Conservation (phyloP, 1,140 invertebrate genomes). For the Euborellia annulipes region DNA sequence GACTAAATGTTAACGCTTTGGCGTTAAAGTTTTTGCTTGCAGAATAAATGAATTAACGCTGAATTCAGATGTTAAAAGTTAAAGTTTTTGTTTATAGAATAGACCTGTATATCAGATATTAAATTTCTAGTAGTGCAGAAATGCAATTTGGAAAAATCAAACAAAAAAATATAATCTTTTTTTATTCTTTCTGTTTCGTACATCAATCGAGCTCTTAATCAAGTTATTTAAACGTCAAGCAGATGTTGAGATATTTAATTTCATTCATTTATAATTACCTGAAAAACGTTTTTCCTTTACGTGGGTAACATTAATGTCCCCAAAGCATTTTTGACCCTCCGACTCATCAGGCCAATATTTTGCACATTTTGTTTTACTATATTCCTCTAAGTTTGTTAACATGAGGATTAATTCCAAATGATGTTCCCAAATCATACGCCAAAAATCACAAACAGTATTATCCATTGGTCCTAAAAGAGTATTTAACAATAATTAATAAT, state of each 20-base stretch:
- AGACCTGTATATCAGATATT: no score
- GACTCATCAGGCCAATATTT: slow-evolving; percentile 84
- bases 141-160: no score
- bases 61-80: no score
- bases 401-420: slow-evolving; percentile 81
- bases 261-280: slow-evolving; percentile 18
- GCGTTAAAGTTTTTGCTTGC: no score
- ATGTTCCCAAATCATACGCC: slow-evolving; percentile 97
- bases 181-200: background rate
- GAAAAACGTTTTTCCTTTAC: slow-evolving; percentile 49
- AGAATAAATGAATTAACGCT: no score
- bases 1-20: no score
- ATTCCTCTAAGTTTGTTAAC: slow-evolving; percentile 87
- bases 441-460: slow-evolving; percentile 85
- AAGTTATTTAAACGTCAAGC: no score
- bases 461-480: slow-evolving; percentile 60
- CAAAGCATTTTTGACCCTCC: slow-evolving; percentile 57
- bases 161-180: slow-evolving; percentile 7
- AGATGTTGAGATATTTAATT: no score
- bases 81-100: no score
- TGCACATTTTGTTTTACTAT: slow-evolving; percentile 82
- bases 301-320: slow-evolving; percentile 61
- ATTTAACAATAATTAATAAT: background rate
- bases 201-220: no score
- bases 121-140: no score